Evolutionary conservation across 2,797 vertebrate species (phyloP), one percentile per base, ranked within the genome.

Genomic region (Syndactyla subalaris): DNA sequence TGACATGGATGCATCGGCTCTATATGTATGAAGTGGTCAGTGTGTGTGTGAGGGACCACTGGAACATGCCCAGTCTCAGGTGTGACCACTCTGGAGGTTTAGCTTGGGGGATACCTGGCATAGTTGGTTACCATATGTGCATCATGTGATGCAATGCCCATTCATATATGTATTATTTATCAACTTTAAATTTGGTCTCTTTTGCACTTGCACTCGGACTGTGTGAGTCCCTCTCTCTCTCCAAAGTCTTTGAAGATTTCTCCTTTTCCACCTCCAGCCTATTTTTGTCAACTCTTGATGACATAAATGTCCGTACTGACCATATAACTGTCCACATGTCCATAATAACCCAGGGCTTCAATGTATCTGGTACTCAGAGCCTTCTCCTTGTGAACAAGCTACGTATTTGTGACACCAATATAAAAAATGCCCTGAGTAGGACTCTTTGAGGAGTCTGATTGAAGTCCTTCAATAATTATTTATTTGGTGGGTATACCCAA

Each of bases 1-100:
- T 3, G 3, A 9, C 27, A 1, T 2, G 9, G 55, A 10, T 66
- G 8, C 14, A 3, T 22, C 4, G 2, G 15, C 17, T 49, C 34
- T 14, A 0, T 18, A 3, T 1, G 4, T 1, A 0, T 27, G 51
- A 46, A 54, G 34, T 3, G n/a, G 18, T 34, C 14, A 12, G 17
- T 2, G 38, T 9, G 29, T 30, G 32, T 52, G 51, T 62, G 7
- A 7, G 51, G 18, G 34, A 12, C 26, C 23, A 0, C 41, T 46
- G 4, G 22, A 3, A 19, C 70, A n/a, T 46, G 55, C 54, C n/a
- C 22, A 2, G 6, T 19, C 52, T 67, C 48, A 9, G 1, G 3
- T 21, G 38, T n/a, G 41, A 57, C 12, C 18, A 1, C 27, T 18
- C 1, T 0, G 15, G 55, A 63, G 18, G 45, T 39, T 38, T 23